phyloP scores from a whole-genome alignment of 2,113 vertebrate genomes.

The Coregonus clupeaformis region DNA sequence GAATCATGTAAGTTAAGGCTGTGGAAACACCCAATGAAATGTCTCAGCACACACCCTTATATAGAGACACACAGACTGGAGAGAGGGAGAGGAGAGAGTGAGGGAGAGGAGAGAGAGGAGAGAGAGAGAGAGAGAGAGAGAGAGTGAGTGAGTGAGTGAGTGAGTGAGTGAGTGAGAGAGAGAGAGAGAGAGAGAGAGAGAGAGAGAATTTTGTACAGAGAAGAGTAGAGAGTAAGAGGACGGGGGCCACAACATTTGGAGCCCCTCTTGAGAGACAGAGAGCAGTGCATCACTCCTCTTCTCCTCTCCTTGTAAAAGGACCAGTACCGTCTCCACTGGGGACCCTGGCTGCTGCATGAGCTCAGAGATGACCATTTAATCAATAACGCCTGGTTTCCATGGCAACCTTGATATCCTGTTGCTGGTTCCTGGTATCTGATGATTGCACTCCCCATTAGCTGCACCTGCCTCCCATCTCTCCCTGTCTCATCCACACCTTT shows the following conservation, averaged over 20 bases:
- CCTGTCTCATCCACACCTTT: background rate
- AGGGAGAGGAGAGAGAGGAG: background rate
- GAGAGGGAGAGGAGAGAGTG: background rate
- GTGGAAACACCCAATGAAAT: slow-evolving; percentile 38
- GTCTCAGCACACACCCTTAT: slow-evolving; percentile 27
- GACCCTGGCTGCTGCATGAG: slow-evolving; percentile 43
- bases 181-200: background rate
- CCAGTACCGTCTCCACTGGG: slow-evolving; percentile 50
- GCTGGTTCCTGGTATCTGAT: slow-evolving; percentile 60
- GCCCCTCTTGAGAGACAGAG: background rate
- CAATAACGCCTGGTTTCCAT: slow-evolving; percentile 78
- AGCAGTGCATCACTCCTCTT: background rate
- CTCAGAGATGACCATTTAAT: slow-evolving; percentile 71
- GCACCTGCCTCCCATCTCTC: slow-evolving; percentile 66
- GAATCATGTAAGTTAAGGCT: slow-evolving; percentile 48
- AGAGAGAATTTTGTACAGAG: background rate
- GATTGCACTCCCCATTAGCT: slow-evolving; percentile 68
- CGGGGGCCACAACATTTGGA: background rate
- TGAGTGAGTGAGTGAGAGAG: background rate
- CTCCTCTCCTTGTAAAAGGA: slow-evolving; percentile 20
- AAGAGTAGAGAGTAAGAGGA: background rate
- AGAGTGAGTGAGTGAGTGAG: too few species aligned
- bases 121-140: background rate
- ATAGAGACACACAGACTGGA: slow-evolving; percentile 13
- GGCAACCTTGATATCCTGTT: slow-evolving; percentile 80